Evolutionary conservation across 2,797 vertebrate species (phyloP), one percentile per base, ranked within the genome.

Genomic region (Xyrichtys novacula): DNA sequence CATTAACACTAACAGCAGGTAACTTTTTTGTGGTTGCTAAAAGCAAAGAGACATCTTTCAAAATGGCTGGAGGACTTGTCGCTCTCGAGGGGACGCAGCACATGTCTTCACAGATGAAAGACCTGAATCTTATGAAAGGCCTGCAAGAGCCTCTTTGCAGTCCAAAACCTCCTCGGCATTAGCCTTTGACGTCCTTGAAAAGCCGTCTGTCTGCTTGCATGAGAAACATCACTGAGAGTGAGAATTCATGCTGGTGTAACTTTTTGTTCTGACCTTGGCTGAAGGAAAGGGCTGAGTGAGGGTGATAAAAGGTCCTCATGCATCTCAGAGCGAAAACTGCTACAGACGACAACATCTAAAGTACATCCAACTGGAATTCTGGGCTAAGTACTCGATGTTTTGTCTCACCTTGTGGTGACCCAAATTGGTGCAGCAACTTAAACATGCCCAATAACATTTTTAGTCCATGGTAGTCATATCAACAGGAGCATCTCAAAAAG

Each of bases 41-140:
- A 78, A 78, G 66, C n/a, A 1, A 76, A 56, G 17, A 60, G 34
- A 28, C 38, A 44, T 71, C 36, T 63, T 77, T 75, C 20, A 59
- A 63, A 78, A 78, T 17, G 43, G 50, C 50, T 12, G 16, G 31
- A 78, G 34, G 32, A 63, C 62, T 55, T 44, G 55, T 63, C 57
- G 44, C 39, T 74, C 55, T 83, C 55, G 39, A 22, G 58, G 46
- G 67, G 50, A 73, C 49, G 52, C 42, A 59, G 46, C 25, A 60
- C 66, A 64, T 56, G 55, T 73, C 57, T 54, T 77, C 46, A 52
- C 61, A 81, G 65, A 85, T 82, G 62, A 84, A 80, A 76, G 50
- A 56, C 52, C 63, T 47, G 61, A 54, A 61, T 79, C 31, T 70
- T 70, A 40, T 75, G 68, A 38, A 75, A 68, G 78, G 36, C 36